Evolutionary conservation across 2,888 invertebrate genomes (phyloP).

Genomic region (Acanthoscelides obtectus): DNA sequence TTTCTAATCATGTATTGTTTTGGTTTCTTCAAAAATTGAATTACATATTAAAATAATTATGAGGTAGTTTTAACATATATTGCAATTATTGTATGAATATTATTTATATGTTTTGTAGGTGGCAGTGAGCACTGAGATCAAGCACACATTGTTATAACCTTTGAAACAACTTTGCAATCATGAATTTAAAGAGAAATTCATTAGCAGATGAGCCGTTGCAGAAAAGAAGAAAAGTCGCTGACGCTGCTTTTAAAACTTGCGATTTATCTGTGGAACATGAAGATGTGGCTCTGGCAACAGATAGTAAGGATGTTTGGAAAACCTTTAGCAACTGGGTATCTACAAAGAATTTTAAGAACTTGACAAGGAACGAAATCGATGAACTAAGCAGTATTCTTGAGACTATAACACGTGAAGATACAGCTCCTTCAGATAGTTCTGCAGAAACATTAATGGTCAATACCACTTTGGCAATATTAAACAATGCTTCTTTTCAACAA

Average conservation of each 20-base stretch:
- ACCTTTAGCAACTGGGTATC: conserved; percentile 30
- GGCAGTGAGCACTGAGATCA: no score
- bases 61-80: no score
- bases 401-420: not conserved
- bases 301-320: conserved; percentile 24
- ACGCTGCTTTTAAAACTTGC: conserved; percentile 34
- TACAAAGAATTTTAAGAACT: conserved; percentile 30
- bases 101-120: no score
- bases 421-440: not conserved
- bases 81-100: no score
- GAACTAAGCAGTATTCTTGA: conserved; percentile 26
- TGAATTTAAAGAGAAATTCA: no score
- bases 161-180: no score
- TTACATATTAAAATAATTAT: no score
- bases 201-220: conserved; percentile 31
- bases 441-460: not conserved
- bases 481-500: conserved; percentile 31
- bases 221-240: conserved; percentile 37
- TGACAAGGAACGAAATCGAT: conserved; percentile 32
- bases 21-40: no score
- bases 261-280: conserved; percentile 29
- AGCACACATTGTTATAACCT: no score
- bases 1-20: no score
- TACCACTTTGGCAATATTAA: not conserved
- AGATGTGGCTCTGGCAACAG: conserved; percentile 27